Percentiles rank a stretch among this genome's conserved stretches.
phyloP scores from a whole-genome alignment of 2,888 invertebrate genomes.

The Drosophila lacicola region DNA sequence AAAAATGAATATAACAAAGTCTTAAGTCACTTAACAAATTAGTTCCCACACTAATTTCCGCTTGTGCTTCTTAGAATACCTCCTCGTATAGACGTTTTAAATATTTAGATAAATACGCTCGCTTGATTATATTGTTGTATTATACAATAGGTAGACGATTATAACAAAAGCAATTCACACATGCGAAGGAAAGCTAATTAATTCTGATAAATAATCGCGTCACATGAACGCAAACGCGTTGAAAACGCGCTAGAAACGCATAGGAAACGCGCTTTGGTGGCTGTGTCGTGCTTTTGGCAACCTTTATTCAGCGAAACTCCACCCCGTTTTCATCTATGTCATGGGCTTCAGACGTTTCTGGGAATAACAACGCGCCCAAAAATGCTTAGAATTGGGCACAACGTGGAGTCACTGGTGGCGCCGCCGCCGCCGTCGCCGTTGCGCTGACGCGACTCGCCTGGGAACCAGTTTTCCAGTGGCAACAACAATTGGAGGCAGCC shows the following conservation, averaged over 20 bases:
- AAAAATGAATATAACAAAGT: conserved; percentile 23
- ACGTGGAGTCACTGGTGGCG: conserved; percentile 54
- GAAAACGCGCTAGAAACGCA: conserved; percentile 27
- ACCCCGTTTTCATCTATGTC: conserved; percentile 30
- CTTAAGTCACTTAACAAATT: conserved; percentile 23
- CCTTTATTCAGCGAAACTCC: conserved; percentile 25
- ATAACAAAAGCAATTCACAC: conserved; percentile 42
- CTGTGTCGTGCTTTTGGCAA: conserved; percentile 30
- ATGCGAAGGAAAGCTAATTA: conserved; percentile 57
- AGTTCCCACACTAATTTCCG: conserved; percentile 74
- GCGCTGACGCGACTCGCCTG: conserved; percentile 46
- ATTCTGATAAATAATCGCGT: conserved; percentile 52
- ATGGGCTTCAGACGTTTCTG: conserved; percentile 40
- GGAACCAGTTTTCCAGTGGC: conserved; percentile 68
- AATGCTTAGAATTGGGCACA: conserved; percentile 68
- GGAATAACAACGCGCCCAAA: conserved; percentile 56
- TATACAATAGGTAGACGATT: conserved; percentile 39
- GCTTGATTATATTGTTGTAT: conserved; percentile 31
- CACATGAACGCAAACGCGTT: conserved; percentile 25
- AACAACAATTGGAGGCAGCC: conserved; percentile 53
- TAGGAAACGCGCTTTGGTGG: conserved; percentile 16
- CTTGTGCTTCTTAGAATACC: conserved; percentile 53
- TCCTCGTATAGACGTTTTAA: conserved; percentile 45
- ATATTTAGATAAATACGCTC: conserved; percentile 73
- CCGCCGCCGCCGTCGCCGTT: conserved; percentile 39